phyloP scores from a whole-genome alignment of 2,888 invertebrate species.

The Kuschelorhynchus macadamiae region DNA sequence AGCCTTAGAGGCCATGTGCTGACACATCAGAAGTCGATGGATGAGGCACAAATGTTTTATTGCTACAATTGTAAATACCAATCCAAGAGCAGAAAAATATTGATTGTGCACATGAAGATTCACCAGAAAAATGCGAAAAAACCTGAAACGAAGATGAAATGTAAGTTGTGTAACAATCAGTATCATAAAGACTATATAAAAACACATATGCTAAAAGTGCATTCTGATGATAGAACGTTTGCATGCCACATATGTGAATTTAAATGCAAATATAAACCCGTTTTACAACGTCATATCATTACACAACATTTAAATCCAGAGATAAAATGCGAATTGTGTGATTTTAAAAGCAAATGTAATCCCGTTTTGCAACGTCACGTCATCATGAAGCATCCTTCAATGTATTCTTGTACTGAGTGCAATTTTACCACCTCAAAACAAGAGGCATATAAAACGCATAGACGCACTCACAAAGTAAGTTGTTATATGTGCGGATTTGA shows the following conservation, averaged over 20 bases:
- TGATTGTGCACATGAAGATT: background rate
- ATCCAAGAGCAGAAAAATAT: slow-evolving; percentile 4
- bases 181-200: background rate
- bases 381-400: background rate
- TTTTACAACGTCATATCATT: no score
- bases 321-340: no score
- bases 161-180: background rate
- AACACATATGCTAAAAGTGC: background rate
- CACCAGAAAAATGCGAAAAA: no score
- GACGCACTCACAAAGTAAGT: background rate
- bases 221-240: background rate
- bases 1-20: background rate
- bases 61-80: slow-evolving; percentile 9
- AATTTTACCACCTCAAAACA: background rate
- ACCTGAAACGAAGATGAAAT: background rate
- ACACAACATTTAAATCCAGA: background rate
- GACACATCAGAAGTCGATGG: background rate
- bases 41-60: background rate
- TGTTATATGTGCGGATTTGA: slow-evolving; percentile 6
- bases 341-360: background rate
- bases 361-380: background rate
- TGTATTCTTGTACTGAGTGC: slow-evolving; percentile 1
- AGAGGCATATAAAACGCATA: background rate
- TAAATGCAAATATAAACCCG: no score
- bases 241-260: background rate